A percentile compares a stretch with the other conserved stretches of the same genome.
phyloP scores from a whole-genome alignment of 2,888 invertebrate genomes.

The Apodemia duryi region DNA sequence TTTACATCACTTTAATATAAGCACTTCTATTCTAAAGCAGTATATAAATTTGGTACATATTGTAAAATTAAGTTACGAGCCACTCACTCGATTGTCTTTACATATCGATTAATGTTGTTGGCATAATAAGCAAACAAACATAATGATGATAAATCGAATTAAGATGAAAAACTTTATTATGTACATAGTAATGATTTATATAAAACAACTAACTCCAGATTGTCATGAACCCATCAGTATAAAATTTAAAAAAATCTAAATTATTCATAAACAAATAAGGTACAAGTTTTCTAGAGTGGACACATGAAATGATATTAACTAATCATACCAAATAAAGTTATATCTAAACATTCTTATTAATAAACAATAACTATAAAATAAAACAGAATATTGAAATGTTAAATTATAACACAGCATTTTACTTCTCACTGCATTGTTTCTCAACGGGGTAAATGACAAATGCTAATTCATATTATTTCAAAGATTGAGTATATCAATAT shows the following conservation, averaged over 20 bases:
- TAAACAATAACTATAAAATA: constrained; percentile 78
- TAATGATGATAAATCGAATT: constrained; percentile 62
- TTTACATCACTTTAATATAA: background rate
- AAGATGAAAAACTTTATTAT: constrained; percentile 49
- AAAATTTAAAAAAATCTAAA: constrained; percentile 65
- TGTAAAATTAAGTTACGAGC: background rate
- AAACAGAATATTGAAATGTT: constrained; percentile 77
- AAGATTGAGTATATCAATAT: constrained; percentile 33
- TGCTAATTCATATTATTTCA: constrained; percentile 43
- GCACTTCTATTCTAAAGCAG: background rate
- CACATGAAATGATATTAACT: constrained; percentile 68
- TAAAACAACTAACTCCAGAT: constrained; percentile 45
- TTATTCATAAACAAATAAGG: constrained; percentile 64
- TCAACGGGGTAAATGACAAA: constrained; percentile 56
- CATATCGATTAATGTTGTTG: constrained; percentile 67
- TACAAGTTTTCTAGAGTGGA: constrained; percentile 70
- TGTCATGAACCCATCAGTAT: constrained; percentile 75
- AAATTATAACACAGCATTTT: constrained; percentile 77
- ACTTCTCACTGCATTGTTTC: constrained; percentile 60
- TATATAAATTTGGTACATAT: constrained; percentile 8
- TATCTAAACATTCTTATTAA: constrained; percentile 73
- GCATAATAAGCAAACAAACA: constrained; percentile 63
- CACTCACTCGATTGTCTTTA: constrained; percentile 37
- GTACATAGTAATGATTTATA: constrained; percentile 47
- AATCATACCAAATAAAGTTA: constrained; percentile 75